Evolutionary conservation across 2,888 invertebrate genomes (phyloP).

Genomic region (Steinernema carpocapsae): DNA sequence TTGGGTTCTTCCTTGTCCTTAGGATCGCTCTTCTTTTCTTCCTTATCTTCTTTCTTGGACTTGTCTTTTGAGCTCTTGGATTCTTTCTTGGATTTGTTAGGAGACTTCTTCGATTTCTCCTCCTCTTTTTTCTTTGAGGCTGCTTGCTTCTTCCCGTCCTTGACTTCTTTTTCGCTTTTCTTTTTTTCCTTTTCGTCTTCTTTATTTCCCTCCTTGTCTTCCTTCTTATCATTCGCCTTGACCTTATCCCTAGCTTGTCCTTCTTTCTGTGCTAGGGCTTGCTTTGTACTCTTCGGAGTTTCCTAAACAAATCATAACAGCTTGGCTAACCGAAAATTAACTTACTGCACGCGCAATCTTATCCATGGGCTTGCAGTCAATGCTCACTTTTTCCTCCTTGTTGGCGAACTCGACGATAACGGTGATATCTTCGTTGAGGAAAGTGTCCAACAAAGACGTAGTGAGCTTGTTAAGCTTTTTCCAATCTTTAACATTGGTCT

Average conservation of each 20-base stretch:
- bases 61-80: not conserved
- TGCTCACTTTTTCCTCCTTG: not conserved
- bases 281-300: not conserved
- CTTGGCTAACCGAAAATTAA: not conserved
- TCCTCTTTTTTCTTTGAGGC: not conserved
- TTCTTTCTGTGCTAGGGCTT: not conserved
- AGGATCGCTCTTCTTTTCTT: not conserved
- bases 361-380: not conserved
- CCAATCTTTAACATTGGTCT: not conserved
- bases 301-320: no score
- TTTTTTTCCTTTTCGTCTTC: not conserved
- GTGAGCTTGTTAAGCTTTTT: not conserved
- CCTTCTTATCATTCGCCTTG: not conserved
- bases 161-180: not conserved
- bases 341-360: not conserved
- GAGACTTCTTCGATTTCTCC: not conserved
- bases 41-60: conserved; percentile 7
- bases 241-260: no score
- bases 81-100: not conserved
- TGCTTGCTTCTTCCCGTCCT: not conserved
- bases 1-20: not conserved
- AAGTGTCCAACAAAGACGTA: not conserved
- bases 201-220: not conserved
- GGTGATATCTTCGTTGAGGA: not conserved
- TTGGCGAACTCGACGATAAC: not conserved